Conservation (phyloP, 2,113 vertebrate genomes). For the Pangasianodon hypophthalmus region DNA sequence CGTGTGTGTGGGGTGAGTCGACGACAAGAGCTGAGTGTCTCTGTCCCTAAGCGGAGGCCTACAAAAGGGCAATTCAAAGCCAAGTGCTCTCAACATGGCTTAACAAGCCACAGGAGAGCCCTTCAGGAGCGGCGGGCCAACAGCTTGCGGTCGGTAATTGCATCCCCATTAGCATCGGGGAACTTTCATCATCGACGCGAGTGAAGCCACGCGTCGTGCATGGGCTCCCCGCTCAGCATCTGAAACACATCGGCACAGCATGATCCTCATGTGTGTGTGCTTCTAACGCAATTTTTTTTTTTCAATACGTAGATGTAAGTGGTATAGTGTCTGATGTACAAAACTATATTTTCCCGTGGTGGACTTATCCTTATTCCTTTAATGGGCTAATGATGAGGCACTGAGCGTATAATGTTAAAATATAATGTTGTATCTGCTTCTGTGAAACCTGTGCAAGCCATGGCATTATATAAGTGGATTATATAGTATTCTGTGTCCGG, state of each 20-base stretch:
- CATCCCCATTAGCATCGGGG: slow-evolving; percentile 58
- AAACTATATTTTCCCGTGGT: slow-evolving; percentile 15
- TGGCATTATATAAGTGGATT: too few species aligned
- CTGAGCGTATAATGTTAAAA: not conserved
- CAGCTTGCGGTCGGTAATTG: slow-evolving; percentile 59
- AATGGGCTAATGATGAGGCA: not conserved
- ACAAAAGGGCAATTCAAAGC: slow-evolving; percentile 60
- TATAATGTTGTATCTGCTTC: not conserved
- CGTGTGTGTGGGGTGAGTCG: not conserved
- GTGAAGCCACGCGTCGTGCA: slow-evolving; percentile 38
- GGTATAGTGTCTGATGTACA: slow-evolving; percentile 26
- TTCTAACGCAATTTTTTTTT: slow-evolving; percentile 12
- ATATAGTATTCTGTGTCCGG: not conserved
- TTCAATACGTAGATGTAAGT: not conserved
- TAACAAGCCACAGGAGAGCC: slow-evolving; percentile 60
- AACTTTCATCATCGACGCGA: slow-evolving; percentile 55
- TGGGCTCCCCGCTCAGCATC: slow-evolving; percentile 35
- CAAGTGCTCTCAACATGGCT: slow-evolving; percentile 56
- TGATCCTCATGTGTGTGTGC: slow-evolving; percentile 7
- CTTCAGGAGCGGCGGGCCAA: slow-evolving; percentile 54
- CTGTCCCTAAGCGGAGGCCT: slow-evolving; percentile 52
- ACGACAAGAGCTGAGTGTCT: slow-evolving; percentile 22
- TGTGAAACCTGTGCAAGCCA: not conserved
- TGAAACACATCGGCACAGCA: slow-evolving; percentile 34
- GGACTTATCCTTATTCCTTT: slow-evolving; percentile 8